Evolutionary conservation across 2,113 vertebrate species (phyloP).

Genomic region (Strix aluco): DNA sequence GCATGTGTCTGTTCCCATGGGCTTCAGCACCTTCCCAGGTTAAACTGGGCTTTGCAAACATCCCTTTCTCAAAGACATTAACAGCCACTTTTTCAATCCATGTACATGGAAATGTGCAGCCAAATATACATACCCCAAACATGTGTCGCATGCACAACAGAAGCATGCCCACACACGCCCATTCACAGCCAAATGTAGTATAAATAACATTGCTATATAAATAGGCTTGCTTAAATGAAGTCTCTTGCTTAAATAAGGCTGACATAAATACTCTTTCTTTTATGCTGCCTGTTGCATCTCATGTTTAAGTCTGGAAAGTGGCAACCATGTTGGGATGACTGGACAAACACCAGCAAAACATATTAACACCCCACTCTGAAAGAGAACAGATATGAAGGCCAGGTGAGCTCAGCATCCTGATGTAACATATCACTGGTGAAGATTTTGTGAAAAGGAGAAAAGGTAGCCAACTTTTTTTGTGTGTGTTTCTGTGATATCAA

Average conservation of each 20-base stretch:
- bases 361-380: neutral
- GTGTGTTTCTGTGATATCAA: neutral
- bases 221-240: conserved; percentile 35
- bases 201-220: neutral
- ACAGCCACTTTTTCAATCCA: neutral
- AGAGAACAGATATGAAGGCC: neutral
- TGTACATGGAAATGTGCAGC: neutral
- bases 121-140: conserved; percentile 4
- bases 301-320: neutral
- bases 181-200: neutral
- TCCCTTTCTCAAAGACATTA: neutral
- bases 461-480: neutral
- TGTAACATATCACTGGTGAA: neutral
- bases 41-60: neutral
- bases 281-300: neutral
- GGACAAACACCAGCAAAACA: neutral
- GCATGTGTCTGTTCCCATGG: neutral
- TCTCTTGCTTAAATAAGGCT: conserved; percentile 23
- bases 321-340: neutral
- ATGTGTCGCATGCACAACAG: neutral
- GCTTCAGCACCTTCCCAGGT: neutral
- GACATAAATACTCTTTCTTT: neutral
- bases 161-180: neutral
- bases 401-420: neutral
- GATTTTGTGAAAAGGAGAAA: neutral